These are phyloP conservation scores for Lasius fuliginosus DNA, from an alignment of 2,888 invertebrate genomes.

Conservation along the genomic window DNA sequence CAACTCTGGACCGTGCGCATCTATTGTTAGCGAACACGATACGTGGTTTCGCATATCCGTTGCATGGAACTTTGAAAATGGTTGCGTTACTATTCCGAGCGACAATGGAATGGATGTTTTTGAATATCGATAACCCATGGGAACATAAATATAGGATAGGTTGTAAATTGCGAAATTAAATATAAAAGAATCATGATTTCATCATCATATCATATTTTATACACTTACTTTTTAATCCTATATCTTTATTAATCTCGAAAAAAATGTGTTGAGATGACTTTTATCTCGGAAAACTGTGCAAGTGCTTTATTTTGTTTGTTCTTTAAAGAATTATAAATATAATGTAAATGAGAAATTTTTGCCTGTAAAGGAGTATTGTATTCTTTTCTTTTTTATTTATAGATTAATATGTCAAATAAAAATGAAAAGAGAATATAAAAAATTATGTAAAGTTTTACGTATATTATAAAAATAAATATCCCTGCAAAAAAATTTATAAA, in stretches of 20 bases:
- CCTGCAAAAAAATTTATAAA: neutral
- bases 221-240: neutral
- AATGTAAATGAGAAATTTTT: neutral
- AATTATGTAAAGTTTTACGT: neutral
- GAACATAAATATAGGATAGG: neutral
- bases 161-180: conserved; percentile 5
- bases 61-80: neutral
- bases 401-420: neutral
- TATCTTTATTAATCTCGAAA: neutral
- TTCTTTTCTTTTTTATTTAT: neutral
- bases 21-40: neutral
- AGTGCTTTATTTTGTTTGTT: neutral
- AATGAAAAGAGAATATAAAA: too few species aligned
- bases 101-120: conserved; percentile 37
- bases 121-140: conserved; percentile 20
- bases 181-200: neutral
- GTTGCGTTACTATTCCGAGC: neutral
- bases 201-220: neutral
- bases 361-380: neutral
- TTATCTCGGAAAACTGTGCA: neutral
- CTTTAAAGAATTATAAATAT: neutral
- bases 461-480: neutral
- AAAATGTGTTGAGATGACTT: neutral
- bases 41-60: conserved; percentile 16
- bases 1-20: neutral